These are phyloP conservation scores for Atlantisia rogersi DNA, from an alignment of 2,113 vertebrate genomes.

Conservation along the genomic window DNA sequence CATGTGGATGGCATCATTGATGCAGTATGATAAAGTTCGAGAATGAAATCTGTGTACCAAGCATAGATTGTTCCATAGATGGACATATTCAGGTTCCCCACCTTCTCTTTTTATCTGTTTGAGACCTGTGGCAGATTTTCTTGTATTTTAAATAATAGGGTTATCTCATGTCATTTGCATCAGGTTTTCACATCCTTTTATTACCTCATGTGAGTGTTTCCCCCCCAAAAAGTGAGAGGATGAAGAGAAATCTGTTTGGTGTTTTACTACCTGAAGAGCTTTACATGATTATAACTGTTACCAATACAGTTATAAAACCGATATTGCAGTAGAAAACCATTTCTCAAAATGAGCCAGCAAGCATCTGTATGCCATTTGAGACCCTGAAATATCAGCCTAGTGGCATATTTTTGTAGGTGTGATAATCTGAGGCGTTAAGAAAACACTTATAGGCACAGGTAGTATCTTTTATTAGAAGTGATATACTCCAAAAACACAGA, in stretches of 20 bases:
- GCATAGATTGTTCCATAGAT: background rate
- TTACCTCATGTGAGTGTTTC: background rate
- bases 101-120: background rate
- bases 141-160: background rate
- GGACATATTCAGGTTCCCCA: background rate
- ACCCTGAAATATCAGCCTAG: background rate
- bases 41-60: background rate
- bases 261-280: background rate
- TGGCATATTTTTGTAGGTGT: background rate
- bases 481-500: background rate
- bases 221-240: background rate
- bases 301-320: background rate
- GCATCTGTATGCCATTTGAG: constrained; percentile 9
- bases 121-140: background rate
- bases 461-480: constrained; percentile 23
- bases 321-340: background rate
- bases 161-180: background rate
- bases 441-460: background rate
- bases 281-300: background rate
- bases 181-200: background rate
- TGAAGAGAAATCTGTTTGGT: background rate
- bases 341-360: constrained; percentile 2
- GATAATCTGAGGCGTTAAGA: constrained; percentile 7
- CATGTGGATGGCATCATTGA: accelerated
- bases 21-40: background rate